Base-by-base conservation (phyloP, 1,140 invertebrate species). In the Drosophila yakuba region DNA sequence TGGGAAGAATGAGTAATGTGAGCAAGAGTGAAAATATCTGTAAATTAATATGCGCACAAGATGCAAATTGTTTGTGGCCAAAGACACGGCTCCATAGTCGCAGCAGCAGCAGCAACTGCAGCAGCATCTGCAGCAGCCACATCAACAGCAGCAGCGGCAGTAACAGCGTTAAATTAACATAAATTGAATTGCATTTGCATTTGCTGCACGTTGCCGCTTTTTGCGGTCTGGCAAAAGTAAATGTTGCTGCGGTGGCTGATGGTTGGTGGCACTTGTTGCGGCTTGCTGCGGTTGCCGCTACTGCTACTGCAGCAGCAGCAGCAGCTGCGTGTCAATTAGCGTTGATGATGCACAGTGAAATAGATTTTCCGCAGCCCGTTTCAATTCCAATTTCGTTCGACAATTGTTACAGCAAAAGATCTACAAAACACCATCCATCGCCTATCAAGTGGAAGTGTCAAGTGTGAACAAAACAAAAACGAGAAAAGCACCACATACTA, bases 181-280 rank as follows among this genome's bases (percentile, higher is more conserved):
- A 90, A 91, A 91, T 91, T 91, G 90, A 91, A 91, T 91, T 91
- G 90, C 90, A 91, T 91, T 91, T 91, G 86, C 86, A 78, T 88
- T 86, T 86, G 83, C 67, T 74, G 75, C 78, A 78, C 74, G 75
- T 88, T 82, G 80, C 68, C 58, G 67, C 60, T 78, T 61, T 68
- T 68, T 75, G 80, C 78, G 68, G 82, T 56, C 83, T 17, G 32
- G 63, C 63, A 44, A 58, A 51, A 59, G 55, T 58, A 58, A 67
- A 67, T 68, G 41, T 62, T 41, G 50, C 50, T 62, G 38, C 60
- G 60, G 60, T 63, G 15, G 38, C 50, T 51, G 50, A 15, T 17
- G 50, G 63, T 56, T 51, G 50, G 28, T 17, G 50, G 63, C 63
- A 59, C 45, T 50, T 67, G 72, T 75, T 66, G 74, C 74, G 61